Evolutionary conservation across 2,113 vertebrate genomes (phyloP).

Genomic region (Albula glossodonta): DNA sequence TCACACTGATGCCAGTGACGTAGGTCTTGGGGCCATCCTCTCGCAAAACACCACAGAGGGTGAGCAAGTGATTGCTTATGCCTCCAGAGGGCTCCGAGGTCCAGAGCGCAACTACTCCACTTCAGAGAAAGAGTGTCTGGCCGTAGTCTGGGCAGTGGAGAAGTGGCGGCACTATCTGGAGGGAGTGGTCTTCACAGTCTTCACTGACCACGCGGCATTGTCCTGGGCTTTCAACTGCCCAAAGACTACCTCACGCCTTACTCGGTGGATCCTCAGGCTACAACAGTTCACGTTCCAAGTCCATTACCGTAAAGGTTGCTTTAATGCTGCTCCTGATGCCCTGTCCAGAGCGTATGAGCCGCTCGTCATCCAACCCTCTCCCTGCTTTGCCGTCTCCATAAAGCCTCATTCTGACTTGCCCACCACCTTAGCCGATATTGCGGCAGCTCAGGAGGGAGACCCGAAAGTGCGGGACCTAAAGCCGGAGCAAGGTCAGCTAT

Average conservation of each 20-base stretch:
- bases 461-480: no score
- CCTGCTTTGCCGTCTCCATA: not conserved
- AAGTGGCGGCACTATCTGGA: slow-evolving; percentile 4
- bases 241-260: slow-evolving; percentile 3
- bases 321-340: slow-evolving; percentile 10
- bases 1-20: slow-evolving; percentile 18
- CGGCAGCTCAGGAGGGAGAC: no score
- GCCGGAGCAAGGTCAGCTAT: no score
- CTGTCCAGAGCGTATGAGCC: slow-evolving; percentile 3
- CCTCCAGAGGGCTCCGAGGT: no score
- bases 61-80: no score
- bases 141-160: slow-evolving; percentile 13
- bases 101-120: slow-evolving; percentile 8
- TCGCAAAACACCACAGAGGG: no score
- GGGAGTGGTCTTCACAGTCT: not conserved
- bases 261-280: not conserved
- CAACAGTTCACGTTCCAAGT: slow-evolving; percentile 19
- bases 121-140: slow-evolving; percentile 6
- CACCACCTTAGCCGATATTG: no score
- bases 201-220: not conserved
- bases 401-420: no score
- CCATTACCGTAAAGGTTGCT: not conserved
- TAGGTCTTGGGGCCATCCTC: slow-evolving; percentile 15
- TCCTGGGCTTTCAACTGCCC: not conserved
- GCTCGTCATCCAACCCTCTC: not conserved